A percentile compares a stretch with the other conserved stretches of the same genome.
Evolutionary conservation across 1,140 invertebrate genomes (phyloP).

Genomic region (Orussus abietinus): DNA sequence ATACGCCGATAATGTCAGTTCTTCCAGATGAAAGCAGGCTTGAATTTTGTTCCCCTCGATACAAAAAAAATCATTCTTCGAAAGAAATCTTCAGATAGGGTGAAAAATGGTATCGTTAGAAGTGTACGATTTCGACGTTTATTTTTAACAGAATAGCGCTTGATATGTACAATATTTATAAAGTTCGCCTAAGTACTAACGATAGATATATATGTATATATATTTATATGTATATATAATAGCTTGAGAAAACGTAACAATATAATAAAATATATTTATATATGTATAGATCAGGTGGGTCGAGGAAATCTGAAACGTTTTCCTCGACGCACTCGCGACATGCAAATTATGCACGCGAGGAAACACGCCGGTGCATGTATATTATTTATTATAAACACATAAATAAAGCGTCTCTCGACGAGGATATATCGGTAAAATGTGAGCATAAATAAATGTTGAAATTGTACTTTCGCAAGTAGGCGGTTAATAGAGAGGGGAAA

Average conservation of each 20-base stretch:
- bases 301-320: no score
- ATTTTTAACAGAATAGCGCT: slow-evolving; percentile 45
- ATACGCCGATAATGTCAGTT: slow-evolving; percentile 21
- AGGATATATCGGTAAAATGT: no score
- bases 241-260: slow-evolving; percentile 9
- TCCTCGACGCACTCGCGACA: no score
- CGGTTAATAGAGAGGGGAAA: no score
- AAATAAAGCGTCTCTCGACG: no score
- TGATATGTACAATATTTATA: slow-evolving; percentile 49
- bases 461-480: no score
- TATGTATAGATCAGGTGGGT: no score
- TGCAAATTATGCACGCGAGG: no score
- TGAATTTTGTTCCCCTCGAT: background rate
- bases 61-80: background rate
- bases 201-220: slow-evolving; percentile 25
- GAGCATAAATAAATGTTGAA: no score
- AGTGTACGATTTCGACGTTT: slow-evolving; percentile 28
- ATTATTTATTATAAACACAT: no score
- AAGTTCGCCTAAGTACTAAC: slow-evolving; percentile 31
- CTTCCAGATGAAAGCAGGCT: background rate
- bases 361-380: no score
- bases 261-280: no score
- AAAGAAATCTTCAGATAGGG: background rate
- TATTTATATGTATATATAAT: slow-evolving; percentile 15
- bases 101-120: slow-evolving; percentile 1